These are phyloP conservation scores for Anthopleura xanthogrammica DNA, from an alignment of 92 coral and sea anemone genomes.

Conservation along the genomic window DNA sequence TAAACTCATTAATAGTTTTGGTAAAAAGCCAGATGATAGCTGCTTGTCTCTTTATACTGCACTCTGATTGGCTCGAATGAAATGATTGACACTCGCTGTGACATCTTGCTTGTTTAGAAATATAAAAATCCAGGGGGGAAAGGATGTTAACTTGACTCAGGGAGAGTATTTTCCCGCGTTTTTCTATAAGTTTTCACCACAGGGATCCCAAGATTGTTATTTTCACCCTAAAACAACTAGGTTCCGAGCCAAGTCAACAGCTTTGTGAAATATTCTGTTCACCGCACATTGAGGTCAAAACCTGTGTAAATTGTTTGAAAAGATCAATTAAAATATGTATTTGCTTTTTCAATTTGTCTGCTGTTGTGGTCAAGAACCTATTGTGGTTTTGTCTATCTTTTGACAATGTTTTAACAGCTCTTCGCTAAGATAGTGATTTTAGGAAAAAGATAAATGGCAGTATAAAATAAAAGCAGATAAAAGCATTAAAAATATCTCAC, in stretches of 20 bases:
- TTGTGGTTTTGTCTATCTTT: neutral
- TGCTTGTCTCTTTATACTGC: neutral
- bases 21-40: conserved; percentile 1
- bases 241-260: neutral
- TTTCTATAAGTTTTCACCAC: neutral
- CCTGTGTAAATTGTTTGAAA: neutral
- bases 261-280: neutral
- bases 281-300: neutral
- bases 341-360: neutral
- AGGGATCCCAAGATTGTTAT: neutral
- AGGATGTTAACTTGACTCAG: no score
- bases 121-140: neutral
- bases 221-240: neutral
- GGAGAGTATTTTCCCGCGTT: neutral
- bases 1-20: neutral
- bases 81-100: neutral
- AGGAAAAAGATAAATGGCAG: neutral
- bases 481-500: no score
- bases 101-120: neutral
- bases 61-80: neutral
- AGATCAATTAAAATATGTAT: neutral
- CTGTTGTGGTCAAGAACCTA: neutral
- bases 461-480: no score
- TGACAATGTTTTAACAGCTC: neutral
- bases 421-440: neutral